phyloP scores from a whole-genome alignment of 2,888 invertebrate genomes.

The Chalcosyrphus nemorum region DNA sequence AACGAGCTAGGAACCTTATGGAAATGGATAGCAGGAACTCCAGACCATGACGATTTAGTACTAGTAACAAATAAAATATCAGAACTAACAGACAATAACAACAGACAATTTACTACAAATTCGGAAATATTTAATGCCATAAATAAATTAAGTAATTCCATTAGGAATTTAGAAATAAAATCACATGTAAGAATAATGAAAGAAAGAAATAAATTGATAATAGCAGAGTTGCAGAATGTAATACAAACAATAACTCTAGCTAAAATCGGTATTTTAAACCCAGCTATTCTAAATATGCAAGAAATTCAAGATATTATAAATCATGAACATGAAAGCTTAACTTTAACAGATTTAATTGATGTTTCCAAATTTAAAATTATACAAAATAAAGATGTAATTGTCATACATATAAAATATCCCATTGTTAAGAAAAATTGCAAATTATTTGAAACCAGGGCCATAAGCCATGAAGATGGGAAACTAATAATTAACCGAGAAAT shows the following conservation, averaged over 20 bases:
- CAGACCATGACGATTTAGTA: constrained; percentile 1
- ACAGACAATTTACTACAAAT: neutral
- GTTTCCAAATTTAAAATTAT: constrained; percentile 19
- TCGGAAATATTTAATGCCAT: neutral
- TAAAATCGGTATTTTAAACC: neutral
- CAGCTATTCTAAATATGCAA: neutral
- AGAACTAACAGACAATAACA: neutral
- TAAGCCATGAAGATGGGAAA: too few relatives aligned
- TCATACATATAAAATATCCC: constrained; percentile 3
- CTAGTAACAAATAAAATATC: constrained; percentile 8
- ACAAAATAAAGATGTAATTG: constrained; percentile 5
- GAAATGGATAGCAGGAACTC: constrained; percentile 3
- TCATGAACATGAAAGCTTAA: constrained; percentile 1
- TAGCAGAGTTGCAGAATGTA: constrained; percentile 6
- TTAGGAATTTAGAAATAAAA: neutral
- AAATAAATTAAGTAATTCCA: neutral
- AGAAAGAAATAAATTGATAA: constrained; percentile 8
- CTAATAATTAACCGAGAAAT: too few relatives aligned
- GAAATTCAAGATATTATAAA: neutral
- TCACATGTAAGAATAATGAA: neutral
- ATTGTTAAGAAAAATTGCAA: too few relatives aligned
- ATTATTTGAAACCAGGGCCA: too few relatives aligned
- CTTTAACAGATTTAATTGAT: constrained; percentile 8
- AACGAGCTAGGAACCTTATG: neutral
- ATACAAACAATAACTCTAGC: constrained; percentile 8